Conservation (phyloP, 2,797 vertebrate genomes). For the Oophaga sylvatica region DNA sequence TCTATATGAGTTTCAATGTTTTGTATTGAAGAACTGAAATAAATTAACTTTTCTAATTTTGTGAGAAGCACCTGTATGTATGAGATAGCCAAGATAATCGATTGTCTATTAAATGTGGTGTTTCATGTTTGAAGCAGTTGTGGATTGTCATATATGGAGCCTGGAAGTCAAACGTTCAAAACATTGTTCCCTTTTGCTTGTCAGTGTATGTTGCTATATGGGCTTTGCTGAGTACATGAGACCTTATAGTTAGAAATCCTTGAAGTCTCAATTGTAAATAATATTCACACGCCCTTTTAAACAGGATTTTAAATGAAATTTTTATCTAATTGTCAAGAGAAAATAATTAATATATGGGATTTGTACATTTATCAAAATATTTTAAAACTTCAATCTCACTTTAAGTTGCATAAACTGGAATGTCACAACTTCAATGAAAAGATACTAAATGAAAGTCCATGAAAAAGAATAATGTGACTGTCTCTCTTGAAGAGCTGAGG, state of each 20-base stretch:
- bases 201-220: neutral
- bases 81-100: too few relatives aligned
- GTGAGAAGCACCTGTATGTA: too few relatives aligned
- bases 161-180: too few relatives aligned
- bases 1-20: too few relatives aligned
- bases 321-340: neutral
- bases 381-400: neutral
- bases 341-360: neutral
- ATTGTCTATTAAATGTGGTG: too few relatives aligned
- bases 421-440: slow-evolving; percentile 10
- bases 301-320: neutral
- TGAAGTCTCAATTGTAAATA: neutral
- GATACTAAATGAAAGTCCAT: slow-evolving; percentile 6
- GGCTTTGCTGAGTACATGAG: neutral
- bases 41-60: too few relatives aligned
- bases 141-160: too few relatives aligned
- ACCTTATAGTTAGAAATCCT: neutral
- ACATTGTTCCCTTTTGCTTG: too few relatives aligned
- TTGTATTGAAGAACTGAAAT: too few relatives aligned
- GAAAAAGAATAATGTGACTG: slow-evolving; percentile 13
- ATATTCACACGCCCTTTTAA: neutral
- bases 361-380: neutral
- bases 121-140: too few relatives aligned
- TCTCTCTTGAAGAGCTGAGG: slow-evolving; percentile 18
- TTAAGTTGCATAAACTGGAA: neutral